Evolutionary conservation across 2,797 vertebrate genomes (phyloP).

Genomic region (Clamator glandarius): DNA sequence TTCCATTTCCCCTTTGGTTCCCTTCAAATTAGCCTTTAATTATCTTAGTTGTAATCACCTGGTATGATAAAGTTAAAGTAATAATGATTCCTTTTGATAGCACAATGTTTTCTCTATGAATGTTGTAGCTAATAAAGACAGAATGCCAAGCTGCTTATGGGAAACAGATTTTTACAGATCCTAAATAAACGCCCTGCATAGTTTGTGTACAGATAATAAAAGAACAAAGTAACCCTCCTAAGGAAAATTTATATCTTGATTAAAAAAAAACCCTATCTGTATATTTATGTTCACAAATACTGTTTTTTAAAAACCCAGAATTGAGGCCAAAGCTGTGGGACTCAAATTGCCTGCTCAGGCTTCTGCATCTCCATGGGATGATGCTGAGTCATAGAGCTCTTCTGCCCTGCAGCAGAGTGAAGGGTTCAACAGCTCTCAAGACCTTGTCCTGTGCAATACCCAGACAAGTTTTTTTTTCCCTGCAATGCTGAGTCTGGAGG

Average conservation of each 20-base stretch:
- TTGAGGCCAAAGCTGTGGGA: not conserved
- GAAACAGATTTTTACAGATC: constrained; percentile 68
- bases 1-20: not conserved
- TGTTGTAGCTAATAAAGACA: constrained; percentile 53
- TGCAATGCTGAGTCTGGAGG: not conserved
- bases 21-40: constrained; percentile 42
- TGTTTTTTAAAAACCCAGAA: constrained; percentile 1
- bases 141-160: constrained; percentile 64
- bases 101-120: constrained; percentile 52
- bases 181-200: constrained; percentile 46
- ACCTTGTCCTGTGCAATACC: not conserved
- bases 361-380: not conserved
- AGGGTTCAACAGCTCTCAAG: not conserved
- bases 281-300: constrained; percentile 29
- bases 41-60: constrained; percentile 56
- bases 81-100: constrained; percentile 62
- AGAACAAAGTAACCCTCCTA: constrained; percentile 46
- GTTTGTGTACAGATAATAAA: constrained; percentile 58
- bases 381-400: not conserved
- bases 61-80: constrained; percentile 55
- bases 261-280: not conserved
- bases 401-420: not conserved
- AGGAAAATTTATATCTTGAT: constrained; percentile 36
- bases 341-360: not conserved
- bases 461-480: not conserved